These are phyloP conservation scores for Drosophila paramelanica DNA, from an alignment of 2,888 invertebrate genomes.

Conservation along the genomic window DNA sequence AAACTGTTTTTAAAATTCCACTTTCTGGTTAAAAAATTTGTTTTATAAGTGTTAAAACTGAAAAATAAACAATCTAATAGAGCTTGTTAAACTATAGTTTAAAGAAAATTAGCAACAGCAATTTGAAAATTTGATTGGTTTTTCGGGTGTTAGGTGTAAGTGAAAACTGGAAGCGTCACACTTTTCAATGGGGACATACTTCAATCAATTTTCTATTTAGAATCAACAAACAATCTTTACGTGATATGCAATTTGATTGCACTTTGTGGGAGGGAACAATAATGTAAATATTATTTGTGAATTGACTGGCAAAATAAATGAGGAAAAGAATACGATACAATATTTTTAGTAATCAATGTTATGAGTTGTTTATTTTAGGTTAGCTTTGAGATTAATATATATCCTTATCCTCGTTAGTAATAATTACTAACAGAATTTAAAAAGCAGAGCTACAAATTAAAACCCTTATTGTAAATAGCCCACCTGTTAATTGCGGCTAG, in stretches of 20 bases:
- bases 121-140: too few species aligned
- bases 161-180: background rate
- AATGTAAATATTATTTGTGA: conserved; percentile 20
- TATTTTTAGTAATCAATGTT: background rate
- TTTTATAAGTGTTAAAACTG: too few species aligned
- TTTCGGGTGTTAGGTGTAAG: too few species aligned
- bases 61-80: too few species aligned
- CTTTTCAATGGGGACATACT: background rate
- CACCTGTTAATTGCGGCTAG: conserved; percentile 19
- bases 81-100: too few species aligned
- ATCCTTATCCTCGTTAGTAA: background rate
- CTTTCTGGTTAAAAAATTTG: background rate
- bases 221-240: conserved; percentile 5
- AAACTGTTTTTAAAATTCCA: background rate
- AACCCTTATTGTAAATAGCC: background rate
- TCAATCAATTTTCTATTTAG: conserved; percentile 3
- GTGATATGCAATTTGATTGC: conserved; percentile 18
- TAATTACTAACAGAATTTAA: background rate
- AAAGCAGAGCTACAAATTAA: background rate
- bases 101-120: too few species aligned
- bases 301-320: conserved; percentile 2
- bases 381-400: background rate
- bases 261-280: conserved; percentile 16
- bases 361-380: background rate
- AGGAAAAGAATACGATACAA: conserved; percentile 10